Base-by-base conservation (phyloP, 2,888 invertebrate species). In the Epirrita christyi region DNA sequence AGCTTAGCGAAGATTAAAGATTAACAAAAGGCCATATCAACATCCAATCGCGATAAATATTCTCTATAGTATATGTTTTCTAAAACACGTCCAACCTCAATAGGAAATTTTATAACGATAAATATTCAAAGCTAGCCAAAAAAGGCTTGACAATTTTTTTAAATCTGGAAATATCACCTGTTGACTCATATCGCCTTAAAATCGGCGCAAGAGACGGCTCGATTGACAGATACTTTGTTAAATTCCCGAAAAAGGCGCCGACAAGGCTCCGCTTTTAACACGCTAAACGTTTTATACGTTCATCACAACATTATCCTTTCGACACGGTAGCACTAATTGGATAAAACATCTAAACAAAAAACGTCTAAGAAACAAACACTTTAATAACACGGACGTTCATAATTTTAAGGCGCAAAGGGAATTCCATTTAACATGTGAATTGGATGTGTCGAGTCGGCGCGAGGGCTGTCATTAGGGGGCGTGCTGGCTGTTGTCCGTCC, bases 241-340 rank as follows among this genome's bases (percentile, higher is more conserved):
- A 72, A 78, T 73, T 73, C 71, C 57, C 73, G 46, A 59, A 72
- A 73, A 73, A 68, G 71, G 69, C 72, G 71, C 80, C 80, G 78
- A 81, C 81, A 83, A 84, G 84, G 82, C 78, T 76, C 86, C 81
- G 83, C 81, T 88, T 86, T 86, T 85, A 85, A 86, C 82, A 70
- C 85, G 85, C 83, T 89, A 86, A 89, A 82, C 81, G 80, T 73
- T 88, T 86, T 80, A 86, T 83, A 75, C 78, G 79, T 86, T 83
- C 85, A 87, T 87, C 85, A 82, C 81, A 81, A 72, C 83, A 92
- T 92, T 91, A 92, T 89, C 88, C 89, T 91, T 92, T 92, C 91
- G 91, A 92, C 92, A 92, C 92, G 91, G 92, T 91, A 92, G 92
- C 90, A 86, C 92, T 92, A 92, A 92, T 92, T 91, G 92, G 92